phyloP scores from a whole-genome alignment of 2,888 invertebrate genomes.

The Ormyrus nitidulus region DNA sequence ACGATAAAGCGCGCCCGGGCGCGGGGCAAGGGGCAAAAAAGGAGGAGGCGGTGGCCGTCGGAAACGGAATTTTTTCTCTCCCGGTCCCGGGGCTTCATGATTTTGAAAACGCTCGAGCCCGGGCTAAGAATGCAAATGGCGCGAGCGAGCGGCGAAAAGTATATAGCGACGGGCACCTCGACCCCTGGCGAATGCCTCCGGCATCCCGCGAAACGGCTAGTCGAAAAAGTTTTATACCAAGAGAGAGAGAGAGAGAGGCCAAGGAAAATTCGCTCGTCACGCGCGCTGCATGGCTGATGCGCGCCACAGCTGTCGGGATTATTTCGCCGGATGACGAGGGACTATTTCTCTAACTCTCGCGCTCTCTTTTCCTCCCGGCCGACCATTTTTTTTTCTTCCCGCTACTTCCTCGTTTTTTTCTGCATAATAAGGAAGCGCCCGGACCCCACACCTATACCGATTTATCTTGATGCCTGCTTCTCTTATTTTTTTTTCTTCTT shows the following conservation, averaged over 20 bases:
- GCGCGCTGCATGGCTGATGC: constrained; percentile 66
- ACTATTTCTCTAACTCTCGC: neutral
- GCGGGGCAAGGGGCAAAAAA: constrained; percentile 17
- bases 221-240: constrained; percentile 62
- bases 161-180: constrained; percentile 30
- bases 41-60: neutral
- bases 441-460: neutral
- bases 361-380: constrained; percentile 55
- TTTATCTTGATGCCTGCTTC: constrained; percentile 16
- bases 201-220: constrained; percentile 59
- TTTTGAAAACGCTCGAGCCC: constrained; percentile 49
- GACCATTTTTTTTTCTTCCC: constrained; percentile 14
- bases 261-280: constrained; percentile 57
- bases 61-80: constrained; percentile 21
- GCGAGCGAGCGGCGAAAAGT: constrained; percentile 23
- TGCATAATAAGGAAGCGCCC: constrained; percentile 44
- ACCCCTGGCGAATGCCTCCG: constrained; percentile 55
- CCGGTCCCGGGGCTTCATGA: neutral
- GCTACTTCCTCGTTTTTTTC: constrained; percentile 16
- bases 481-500: constrained; percentile 13
- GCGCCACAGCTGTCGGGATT: constrained; percentile 69
- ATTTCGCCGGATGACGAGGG: constrained; percentile 61
- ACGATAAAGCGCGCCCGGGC: constrained; percentile 39
- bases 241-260: constrained; percentile 22
- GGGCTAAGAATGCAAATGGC: constrained; percentile 70